Evolutionary conservation across 2,888 invertebrate genomes (phyloP).

Genomic region (Peribatodes rhomboidaria): DNA sequence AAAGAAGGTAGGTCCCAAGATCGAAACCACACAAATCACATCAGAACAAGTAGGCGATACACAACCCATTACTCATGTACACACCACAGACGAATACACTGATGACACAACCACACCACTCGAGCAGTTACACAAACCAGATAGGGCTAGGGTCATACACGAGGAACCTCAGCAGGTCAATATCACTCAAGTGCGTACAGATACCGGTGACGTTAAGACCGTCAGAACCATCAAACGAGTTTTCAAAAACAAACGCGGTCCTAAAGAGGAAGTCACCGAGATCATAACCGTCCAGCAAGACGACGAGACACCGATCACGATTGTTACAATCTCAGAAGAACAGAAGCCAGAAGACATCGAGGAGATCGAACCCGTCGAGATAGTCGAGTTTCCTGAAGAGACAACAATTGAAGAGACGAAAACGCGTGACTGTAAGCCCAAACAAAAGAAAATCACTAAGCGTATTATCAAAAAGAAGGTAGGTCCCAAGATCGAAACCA

Average conservation of each 20-base stretch:
- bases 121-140: constrained; percentile 32
- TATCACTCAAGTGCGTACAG: constrained; percentile 52
- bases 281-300: constrained; percentile 47
- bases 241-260: constrained; percentile 56
- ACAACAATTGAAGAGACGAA: constrained; percentile 45
- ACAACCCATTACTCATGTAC: constrained; percentile 58
- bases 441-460: constrained; percentile 34
- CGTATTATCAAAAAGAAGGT: constrained; percentile 54
- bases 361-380: constrained; percentile 5
- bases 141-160: constrained; percentile 44
- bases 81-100: constrained; percentile 54
- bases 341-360: background rate
- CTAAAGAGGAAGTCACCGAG: constrained; percentile 49
- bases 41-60: constrained; percentile 48
- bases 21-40: constrained; percentile 55
- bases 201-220: constrained; percentile 46
- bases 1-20: constrained; percentile 58
- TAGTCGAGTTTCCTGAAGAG: constrained; percentile 35
- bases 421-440: background rate
- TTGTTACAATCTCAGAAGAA: constrained; percentile 9
- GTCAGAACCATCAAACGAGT: constrained; percentile 53
- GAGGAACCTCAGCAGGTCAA: constrained; percentile 49
- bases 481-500: constrained; percentile 52
- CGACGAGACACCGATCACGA: constrained; percentile 21
- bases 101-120: constrained; percentile 47